Conservation (phyloP, 2,113 vertebrate genomes). For the Hypanus sabinus region DNA sequence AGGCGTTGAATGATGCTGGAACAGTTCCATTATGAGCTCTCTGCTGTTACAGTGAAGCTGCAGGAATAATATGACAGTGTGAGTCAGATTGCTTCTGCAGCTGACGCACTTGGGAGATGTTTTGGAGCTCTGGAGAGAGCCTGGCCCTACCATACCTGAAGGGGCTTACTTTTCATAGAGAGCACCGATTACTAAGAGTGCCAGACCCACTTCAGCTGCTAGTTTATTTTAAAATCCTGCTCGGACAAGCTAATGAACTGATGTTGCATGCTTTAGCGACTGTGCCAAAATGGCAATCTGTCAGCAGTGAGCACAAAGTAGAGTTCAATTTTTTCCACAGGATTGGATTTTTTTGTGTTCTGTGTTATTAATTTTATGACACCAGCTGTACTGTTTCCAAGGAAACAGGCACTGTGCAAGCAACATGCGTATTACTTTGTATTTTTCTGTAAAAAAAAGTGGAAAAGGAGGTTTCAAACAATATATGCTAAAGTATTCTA, state of each 20-base stretch:
- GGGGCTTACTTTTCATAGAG: conserved; percentile 20
- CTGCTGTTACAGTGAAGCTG: conserved; percentile 30
- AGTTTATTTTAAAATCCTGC: neutral
- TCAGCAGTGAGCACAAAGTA: conserved; percentile 23
- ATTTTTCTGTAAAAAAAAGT: conserved; percentile 19
- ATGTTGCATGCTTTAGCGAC: neutral
- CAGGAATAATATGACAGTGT: conserved; percentile 33
- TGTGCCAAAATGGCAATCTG: conserved; percentile 1
- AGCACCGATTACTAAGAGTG: neutral
- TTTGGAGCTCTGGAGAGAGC: conserved; percentile 39
- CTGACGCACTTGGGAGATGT: conserved; percentile 41
- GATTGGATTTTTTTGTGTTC: conserved; percentile 37
- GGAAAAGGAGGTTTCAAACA: conserved; percentile 23
- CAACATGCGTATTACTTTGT: conserved; percentile 28
- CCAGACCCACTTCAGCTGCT: conserved; percentile 7
- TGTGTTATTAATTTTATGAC: conserved; percentile 57
- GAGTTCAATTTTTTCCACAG: conserved; percentile 29
- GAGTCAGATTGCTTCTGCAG: conserved; percentile 41
- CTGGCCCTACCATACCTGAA: conserved; percentile 19
- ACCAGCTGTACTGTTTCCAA: conserved; percentile 60
- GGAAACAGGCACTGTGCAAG: conserved; percentile 51
- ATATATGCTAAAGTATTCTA: neutral
- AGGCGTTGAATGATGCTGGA: conserved; percentile 34
- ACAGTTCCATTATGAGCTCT: conserved; percentile 35
- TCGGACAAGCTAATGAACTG: conserved; percentile 4